phyloP scores from a whole-genome alignment of 2,888 invertebrate genomes.

The Phymatocera aterrima region DNA sequence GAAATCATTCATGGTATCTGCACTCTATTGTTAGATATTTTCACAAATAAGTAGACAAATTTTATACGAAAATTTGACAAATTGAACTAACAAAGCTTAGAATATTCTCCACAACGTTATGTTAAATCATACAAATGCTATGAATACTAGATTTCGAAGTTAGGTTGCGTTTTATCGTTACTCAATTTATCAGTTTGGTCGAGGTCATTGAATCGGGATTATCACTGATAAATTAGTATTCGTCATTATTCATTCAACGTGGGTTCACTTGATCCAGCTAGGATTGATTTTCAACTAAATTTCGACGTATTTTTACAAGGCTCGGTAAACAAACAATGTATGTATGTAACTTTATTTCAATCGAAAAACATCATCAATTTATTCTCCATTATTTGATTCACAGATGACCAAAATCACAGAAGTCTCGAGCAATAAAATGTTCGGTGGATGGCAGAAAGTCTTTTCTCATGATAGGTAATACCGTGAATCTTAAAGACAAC shows the following conservation, averaged over 20 bases:
- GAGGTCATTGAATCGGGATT: neutral
- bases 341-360: neutral
- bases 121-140: neutral
- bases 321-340: neutral
- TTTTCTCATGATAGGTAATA: slow-evolving; percentile 86
- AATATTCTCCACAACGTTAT: neutral
- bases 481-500: slow-evolving; percentile 19
- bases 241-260: neutral
- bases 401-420: slow-evolving; percentile 78
- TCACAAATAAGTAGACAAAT: too few relatives aligned
- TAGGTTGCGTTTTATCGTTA: neutral
- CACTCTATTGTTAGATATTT: too few relatives aligned
- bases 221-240: neutral
- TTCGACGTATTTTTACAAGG: neutral
- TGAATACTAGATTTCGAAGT: too few relatives aligned
- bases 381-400: slow-evolving; percentile 29
- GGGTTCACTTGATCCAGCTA: neutral
- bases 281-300: neutral
- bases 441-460: slow-evolving; percentile 91
- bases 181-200: slow-evolving; percentile 14
- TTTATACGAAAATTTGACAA: too few relatives aligned
- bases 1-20: too few relatives aligned
- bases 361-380: neutral
- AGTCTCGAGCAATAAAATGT: slow-evolving; percentile 84
- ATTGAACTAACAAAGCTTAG: too few relatives aligned